A percentile compares a stretch with the other conserved stretches of the same genome.
Evolutionary conservation across 2,797 vertebrate species (phyloP).

Genomic region (Thunnus albacares): DNA sequence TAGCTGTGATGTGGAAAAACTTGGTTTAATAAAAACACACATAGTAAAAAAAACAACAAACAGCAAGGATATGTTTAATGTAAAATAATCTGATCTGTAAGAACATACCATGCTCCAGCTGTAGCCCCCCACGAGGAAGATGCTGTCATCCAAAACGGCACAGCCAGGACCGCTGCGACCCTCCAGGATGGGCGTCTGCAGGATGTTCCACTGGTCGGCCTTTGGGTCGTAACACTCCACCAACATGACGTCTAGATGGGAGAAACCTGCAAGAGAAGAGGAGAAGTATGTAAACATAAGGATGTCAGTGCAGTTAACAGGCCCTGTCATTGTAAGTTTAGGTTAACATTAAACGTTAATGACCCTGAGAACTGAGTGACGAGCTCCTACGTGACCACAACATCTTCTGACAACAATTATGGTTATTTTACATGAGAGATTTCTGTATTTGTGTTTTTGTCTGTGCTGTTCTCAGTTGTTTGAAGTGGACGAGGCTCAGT

Average conservation of each 20-base stretch:
- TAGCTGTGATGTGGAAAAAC: not conserved
- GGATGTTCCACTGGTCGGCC: conserved; percentile 98
- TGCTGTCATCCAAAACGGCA: conserved; percentile 94
- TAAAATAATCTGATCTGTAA: conserved; percentile 3
- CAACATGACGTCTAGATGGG: conserved; percentile 98
- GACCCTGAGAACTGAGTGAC: not conserved
- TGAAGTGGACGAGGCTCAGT: not conserved
- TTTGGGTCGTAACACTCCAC: conserved; percentile 99
- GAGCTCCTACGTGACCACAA: not conserved
- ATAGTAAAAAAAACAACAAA: conserved; percentile 7
- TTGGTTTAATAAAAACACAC: not conserved
- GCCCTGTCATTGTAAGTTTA: not conserved
- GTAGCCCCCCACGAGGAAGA: conserved; percentile 98
- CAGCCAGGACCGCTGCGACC: conserved; percentile 98
- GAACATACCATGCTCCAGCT: conserved; percentile 98
- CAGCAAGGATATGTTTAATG: not conserved
- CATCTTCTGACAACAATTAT: not conserved
- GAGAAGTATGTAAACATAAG: conserved; percentile 6
- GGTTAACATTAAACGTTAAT: not conserved
- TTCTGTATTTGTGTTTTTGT: not conserved
- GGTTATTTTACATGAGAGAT: not conserved
- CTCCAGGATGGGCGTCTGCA: conserved; percentile 98
- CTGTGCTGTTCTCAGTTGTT: not conserved
- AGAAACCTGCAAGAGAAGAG: conserved; percentile 89
- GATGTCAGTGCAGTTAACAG: not conserved